Evolutionary conservation across 2,888 invertebrate species (phyloP), one percentile per base, ranked within the genome.

Genomic region (Tridacna crocea): DNA sequence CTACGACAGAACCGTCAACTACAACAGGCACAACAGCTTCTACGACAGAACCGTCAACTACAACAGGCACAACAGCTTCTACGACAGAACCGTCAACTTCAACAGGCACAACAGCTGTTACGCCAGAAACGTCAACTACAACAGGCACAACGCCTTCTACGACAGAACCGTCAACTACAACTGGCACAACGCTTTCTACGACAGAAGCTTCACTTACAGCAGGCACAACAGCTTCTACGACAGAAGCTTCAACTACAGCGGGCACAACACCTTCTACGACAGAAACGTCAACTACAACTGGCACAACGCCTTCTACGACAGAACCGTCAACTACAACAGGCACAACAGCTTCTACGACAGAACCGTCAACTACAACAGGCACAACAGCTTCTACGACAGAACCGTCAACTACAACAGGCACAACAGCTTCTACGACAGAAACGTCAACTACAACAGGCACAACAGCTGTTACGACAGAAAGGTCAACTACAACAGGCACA

Each of bases 381-480:
- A 36, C 36, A 36, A 2, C 36, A 36, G 3, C 58, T 66, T 48
- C 74, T 55, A 65, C 55, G n/a, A 15, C 55, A 22, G 17, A 58
- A 26, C 27, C 46, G 6, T 26, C 66, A 24, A 66, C 74, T 65
- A 75, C 74, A 48, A 46, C 65, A 58, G 75, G 72, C 22, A 12
- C 79, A 27, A 68, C 79, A n/a, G 65, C 55, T 73, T 26, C 74
- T 51, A 46, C 74, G 51, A 79, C 79, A 24, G 65, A 68, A 19
- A 73, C 65, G 65, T n/a, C 73, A 22, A 51, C 79, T 0, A 65
- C 66, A 22, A 55, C 65, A 17, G 66, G 72, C 55, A 24, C 72
- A 27, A 70, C 79, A 22, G n/a, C 65, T 6, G 8, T 24, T 10
- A 70, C 48, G 2, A 24, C 22, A 22, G 22, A 47, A 72, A 51